Percentiles rank a stretch among this genome's conserved stretches.
These are phyloP conservation scores for Hermatobates lingyangjiaoensis DNA, from an alignment of 1,140 invertebrate species.

Conservation along the genomic window DNA sequence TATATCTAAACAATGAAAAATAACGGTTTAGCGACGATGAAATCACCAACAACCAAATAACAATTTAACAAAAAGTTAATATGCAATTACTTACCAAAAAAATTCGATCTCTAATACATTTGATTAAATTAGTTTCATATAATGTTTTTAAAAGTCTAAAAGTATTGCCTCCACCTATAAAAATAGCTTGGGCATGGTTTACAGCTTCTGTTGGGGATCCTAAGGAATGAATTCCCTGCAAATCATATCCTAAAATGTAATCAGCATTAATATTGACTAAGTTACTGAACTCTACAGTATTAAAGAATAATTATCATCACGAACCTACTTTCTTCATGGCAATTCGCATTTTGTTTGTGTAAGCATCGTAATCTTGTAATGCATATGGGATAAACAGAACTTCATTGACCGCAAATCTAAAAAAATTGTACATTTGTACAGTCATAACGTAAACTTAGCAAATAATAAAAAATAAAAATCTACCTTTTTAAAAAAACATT, in stretches of 20 bases:
- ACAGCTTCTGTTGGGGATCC: slow-evolving; percentile 30
- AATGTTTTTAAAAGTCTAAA: slow-evolving; percentile 48
- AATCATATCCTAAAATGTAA: slow-evolving; percentile 27
- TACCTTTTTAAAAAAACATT: slow-evolving; percentile 39
- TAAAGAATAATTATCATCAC: slow-evolving; percentile 11
- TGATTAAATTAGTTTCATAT: slow-evolving; percentile 45
- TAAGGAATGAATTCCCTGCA: slow-evolving; percentile 41
- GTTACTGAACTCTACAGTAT: background rate
- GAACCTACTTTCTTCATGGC: slow-evolving; percentile 41
- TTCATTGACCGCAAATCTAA: slow-evolving; percentile 39
- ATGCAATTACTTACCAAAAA: slow-evolving; percentile 28
- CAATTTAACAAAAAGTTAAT: no score
- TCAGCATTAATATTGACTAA: background rate
- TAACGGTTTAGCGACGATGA: no score
- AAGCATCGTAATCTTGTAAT: slow-evolving; percentile 39
- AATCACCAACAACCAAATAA: no score
- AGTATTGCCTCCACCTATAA: slow-evolving; percentile 62
- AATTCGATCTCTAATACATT: slow-evolving; percentile 39
- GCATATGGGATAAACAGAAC: slow-evolving; percentile 65
- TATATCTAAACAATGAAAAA: no score
- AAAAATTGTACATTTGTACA: slow-evolving; percentile 16
- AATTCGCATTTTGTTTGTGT: slow-evolving; percentile 38
- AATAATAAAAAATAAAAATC: background rate
- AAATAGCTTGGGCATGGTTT: slow-evolving; percentile 43
- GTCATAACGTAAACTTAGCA: background rate